Base-by-base conservation (phyloP, 2,113 vertebrate genomes). In the Atractosteus spatula region DNA sequence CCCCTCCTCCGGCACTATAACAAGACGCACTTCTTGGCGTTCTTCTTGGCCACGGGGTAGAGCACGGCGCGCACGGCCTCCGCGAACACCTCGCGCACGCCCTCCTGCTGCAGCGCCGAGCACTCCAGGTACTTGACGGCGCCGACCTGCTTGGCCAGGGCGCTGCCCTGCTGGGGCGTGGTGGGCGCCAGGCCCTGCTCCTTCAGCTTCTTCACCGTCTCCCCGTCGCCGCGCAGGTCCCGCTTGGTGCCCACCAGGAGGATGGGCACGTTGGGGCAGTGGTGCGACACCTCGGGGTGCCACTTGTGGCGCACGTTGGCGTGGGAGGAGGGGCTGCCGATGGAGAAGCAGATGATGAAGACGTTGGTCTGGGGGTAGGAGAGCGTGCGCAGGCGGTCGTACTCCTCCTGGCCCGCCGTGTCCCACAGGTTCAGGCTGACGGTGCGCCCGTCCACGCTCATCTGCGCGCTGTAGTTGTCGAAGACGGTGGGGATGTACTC, bases 401-500 rank as follows among this genome's bases (percentile, higher is more conserved):
- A 98, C 64, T 98, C 95, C 83, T 99, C 96, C 78, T 99, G 96
- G 17, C 94, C 96, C 0, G 94, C 96, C 1, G 96, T 97, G 91
- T 98, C 96, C 97, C 96, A 97, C 73, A 97, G 82, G 66, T 97
- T 97, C 73, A 97, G 93, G 89, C 94, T 96, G 76, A 98, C 90
- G 0, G 92, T 94, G 77, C 96, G 91, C 55, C 95, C 93, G n/a
- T 98, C 96, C 29, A 98, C 95, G 1, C 94, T 96, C 92, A 96
- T 97, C 80, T 99, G 96, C 47, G 95, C 90, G 0, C 95, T 97
- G 85, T 96, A 98, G 86, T 97, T 98, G 89, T 97, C 96, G 65
- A 97, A 99, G 70, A 98, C 94, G 0, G 96, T 97, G 42, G 96
- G 95, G 76, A 98, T 96, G 78, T 97, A 98, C 81, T 98, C 95